These are phyloP conservation scores for Poeciliopsis turneri DNA, from an alignment of 2,797 vertebrate genomes.

Conservation along the genomic window DNA sequence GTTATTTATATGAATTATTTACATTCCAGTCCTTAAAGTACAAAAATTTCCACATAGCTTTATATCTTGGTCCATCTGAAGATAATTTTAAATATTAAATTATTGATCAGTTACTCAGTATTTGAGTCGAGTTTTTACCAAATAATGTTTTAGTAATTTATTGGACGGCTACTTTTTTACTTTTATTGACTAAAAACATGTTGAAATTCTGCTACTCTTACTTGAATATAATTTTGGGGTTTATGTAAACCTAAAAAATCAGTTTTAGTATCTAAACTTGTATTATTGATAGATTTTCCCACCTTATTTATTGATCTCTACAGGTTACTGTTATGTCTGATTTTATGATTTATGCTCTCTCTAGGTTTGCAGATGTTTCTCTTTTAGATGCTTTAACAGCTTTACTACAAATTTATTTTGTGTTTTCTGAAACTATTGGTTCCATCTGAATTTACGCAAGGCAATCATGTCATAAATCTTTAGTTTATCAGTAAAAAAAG, in stretches of 20 bases:
- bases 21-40: too few species aligned
- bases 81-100: too few species aligned
- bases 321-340: not conserved
- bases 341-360: not conserved
- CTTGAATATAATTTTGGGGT: too few species aligned
- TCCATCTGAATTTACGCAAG: not conserved
- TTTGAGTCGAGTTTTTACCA: too few species aligned
- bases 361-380: not conserved
- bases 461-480: not conserved
- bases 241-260: not conserved
- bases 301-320: not conserved
- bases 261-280: not conserved
- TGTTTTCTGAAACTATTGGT: not conserved
- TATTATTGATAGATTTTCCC: not conserved
- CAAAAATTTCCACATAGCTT: too few species aligned
- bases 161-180: too few species aligned
- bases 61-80: too few species aligned
- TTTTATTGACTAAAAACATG: too few species aligned
- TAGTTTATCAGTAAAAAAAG: not conserved
- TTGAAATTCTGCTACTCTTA: too few species aligned
- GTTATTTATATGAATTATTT: too few species aligned
- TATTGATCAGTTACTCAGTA: too few species aligned
- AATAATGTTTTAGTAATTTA: too few species aligned
- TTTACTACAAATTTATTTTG: not conserved
- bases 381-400: not conserved